Evolutionary conservation across 2,888 invertebrate species (phyloP).

Genomic region (Tetropium fuscum): DNA sequence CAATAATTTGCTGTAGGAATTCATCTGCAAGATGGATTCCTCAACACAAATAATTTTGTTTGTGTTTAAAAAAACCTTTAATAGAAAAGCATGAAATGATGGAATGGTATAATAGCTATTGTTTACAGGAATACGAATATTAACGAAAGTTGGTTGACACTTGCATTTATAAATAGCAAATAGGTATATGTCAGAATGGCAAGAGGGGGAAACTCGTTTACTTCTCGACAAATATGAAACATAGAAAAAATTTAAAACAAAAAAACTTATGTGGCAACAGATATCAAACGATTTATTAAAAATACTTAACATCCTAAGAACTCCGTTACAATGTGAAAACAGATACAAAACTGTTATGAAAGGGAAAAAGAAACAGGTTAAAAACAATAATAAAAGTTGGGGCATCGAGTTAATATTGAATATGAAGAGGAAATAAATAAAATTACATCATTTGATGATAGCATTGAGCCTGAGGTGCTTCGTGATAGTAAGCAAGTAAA

Average conservation of each 20-base stretch:
- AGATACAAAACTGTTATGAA: constrained; percentile 2
- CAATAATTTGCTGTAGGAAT: not conserved
- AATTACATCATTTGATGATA: not conserved
- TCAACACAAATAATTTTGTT: too few species aligned
- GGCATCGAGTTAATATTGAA: not conserved
- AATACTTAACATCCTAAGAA: not conserved
- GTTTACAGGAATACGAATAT: not conserved
- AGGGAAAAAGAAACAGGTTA: not conserved
- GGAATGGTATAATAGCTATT: not conserved
- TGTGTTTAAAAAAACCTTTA: not conserved
- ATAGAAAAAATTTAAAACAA: not conserved
- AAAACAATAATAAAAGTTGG: not conserved
- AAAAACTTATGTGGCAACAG: not conserved
- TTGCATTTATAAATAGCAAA: too few species aligned
- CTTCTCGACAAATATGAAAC: not conserved
- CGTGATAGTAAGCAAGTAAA: too few species aligned
- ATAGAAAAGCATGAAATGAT: not conserved
- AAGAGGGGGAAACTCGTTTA: not conserved
- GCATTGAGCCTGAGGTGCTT: not conserved
- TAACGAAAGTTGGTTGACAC: not conserved
- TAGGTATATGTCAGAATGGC: too few species aligned
- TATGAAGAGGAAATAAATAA: not conserved
- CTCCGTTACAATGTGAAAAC: not conserved
- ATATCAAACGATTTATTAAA: not conserved
- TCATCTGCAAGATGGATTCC: not conserved